Conservation (phyloP, 2,888 invertebrate genomes). For the Hecatera dysodea region DNA sequence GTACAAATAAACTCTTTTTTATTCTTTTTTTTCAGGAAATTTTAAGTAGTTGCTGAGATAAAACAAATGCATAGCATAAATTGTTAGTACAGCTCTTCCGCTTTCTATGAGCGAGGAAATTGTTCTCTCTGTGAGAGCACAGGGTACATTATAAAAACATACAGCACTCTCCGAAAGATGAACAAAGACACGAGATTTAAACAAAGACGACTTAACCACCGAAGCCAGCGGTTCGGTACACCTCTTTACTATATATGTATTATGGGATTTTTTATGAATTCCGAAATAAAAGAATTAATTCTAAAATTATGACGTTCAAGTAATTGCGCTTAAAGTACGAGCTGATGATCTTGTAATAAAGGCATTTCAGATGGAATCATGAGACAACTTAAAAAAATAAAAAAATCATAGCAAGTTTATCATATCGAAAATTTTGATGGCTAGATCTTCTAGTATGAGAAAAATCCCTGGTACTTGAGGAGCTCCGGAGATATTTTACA, state of each 20-base stretch:
- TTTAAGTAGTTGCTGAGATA: conserved; percentile 1
- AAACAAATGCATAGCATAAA: conserved; percentile 22
- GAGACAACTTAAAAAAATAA: neutral
- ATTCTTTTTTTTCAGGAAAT: too few species aligned
- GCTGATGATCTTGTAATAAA: neutral
- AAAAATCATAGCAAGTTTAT: neutral
- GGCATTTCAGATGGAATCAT: neutral
- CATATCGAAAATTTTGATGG: neutral
- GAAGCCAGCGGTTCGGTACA: neutral
- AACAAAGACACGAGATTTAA: conserved; percentile 11
- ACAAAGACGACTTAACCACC: neutral
- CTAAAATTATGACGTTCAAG: neutral
- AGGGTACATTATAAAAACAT: conserved; percentile 23
- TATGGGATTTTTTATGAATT: neutral
- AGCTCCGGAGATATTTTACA: conserved; percentile 5
- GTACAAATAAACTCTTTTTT: too few species aligned
- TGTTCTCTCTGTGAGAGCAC: neutral
- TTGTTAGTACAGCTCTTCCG: conserved; percentile 8
- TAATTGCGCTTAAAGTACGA: neutral
- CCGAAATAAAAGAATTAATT: neutral
- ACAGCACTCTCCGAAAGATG: conserved; percentile 8
- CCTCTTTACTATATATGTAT: neutral
- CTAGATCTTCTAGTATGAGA: neutral
- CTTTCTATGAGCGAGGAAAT: conserved; percentile 17
- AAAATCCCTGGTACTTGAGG: neutral